Conservation (phyloP, 1,140 invertebrate species). For the Scaptomyza graminum region DNA sequence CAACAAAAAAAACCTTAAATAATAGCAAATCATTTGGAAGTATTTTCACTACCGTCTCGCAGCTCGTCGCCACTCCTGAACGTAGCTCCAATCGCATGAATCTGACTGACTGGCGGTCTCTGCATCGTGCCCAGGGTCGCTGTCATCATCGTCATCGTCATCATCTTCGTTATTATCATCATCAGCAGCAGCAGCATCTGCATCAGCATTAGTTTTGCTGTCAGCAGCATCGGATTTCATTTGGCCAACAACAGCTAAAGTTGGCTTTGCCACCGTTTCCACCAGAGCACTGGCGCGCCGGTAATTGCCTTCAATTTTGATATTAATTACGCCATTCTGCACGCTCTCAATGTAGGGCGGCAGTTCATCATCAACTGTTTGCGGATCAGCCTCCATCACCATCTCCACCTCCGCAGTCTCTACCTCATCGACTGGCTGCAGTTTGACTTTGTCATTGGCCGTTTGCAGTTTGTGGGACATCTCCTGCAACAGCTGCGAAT, state of each 20-base stretch:
- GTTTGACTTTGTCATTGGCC: constrained; percentile 35
- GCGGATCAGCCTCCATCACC: neutral
- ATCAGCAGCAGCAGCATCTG: constrained; percentile 66
- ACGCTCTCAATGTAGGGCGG: constrained; percentile 84
- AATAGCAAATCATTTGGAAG: constrained; percentile 58
- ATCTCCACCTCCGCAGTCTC: constrained; percentile 19
- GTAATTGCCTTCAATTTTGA: constrained; percentile 87
- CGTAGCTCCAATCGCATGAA: constrained; percentile 89
- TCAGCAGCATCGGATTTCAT: constrained; percentile 84
- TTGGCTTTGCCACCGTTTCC: constrained; percentile 83
- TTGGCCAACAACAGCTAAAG: constrained; percentile 67
- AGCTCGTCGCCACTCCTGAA: constrained; percentile 87
- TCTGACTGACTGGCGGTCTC: constrained; percentile 70
- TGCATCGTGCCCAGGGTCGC: constrained; percentile 77
- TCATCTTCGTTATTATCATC: constrained; percentile 73
- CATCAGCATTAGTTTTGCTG: constrained; percentile 19
- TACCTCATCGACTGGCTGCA: neutral
- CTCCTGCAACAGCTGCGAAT: constrained; percentile 68
- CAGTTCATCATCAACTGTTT: constrained; percentile 85
- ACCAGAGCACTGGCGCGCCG: constrained; percentile 86
- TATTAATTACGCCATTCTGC: constrained; percentile 86
- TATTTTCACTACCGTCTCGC: constrained; percentile 77
- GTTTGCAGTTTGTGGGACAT: constrained; percentile 69
- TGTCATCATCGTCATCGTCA: constrained; percentile 63
- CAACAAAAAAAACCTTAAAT: constrained; percentile 51